These are phyloP conservation scores for Allolobophora icterica DNA, from an alignment of 2,888 invertebrate species.

Conservation along the genomic window DNA sequence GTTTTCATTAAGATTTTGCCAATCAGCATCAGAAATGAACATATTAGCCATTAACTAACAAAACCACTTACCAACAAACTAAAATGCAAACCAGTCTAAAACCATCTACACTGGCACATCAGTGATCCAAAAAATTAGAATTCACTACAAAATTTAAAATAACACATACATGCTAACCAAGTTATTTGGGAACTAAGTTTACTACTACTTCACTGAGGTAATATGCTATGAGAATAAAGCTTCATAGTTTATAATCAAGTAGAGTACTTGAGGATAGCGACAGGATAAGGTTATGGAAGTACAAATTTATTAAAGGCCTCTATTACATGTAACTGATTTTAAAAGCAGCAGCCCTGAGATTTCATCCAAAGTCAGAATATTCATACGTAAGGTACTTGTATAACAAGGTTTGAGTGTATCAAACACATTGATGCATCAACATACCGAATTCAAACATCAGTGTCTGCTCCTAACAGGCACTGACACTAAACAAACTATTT, in stretches of 20 bases:
- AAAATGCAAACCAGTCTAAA: not conserved
- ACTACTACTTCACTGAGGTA: not conserved
- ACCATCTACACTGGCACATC: not conserved
- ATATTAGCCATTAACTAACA: not conserved
- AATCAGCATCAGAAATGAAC: not conserved
- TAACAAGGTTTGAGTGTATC: not conserved
- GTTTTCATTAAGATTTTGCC: not conserved
- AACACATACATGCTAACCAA: not conserved
- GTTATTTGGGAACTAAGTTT: not conserved
- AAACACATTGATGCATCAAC: not conserved
- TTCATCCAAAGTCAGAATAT: not conserved
- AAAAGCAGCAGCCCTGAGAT: not conserved
- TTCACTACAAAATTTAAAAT: not conserved
- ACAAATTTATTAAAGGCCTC: too few species aligned
- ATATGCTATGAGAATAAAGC: not conserved
- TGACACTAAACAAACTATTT: not conserved
- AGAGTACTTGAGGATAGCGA: not conserved
- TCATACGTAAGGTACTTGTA: not conserved
- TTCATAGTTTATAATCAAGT: not conserved
- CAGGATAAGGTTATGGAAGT: not conserved
- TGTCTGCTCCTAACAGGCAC: not conserved
- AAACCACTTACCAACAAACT: not conserved
- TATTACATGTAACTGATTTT: too few species aligned
- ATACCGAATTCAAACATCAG: not conserved
- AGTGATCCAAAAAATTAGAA: not conserved